phyloP scores from a whole-genome alignment of 2,888 invertebrate genomes.

The Eupithecia insigniata region DNA sequence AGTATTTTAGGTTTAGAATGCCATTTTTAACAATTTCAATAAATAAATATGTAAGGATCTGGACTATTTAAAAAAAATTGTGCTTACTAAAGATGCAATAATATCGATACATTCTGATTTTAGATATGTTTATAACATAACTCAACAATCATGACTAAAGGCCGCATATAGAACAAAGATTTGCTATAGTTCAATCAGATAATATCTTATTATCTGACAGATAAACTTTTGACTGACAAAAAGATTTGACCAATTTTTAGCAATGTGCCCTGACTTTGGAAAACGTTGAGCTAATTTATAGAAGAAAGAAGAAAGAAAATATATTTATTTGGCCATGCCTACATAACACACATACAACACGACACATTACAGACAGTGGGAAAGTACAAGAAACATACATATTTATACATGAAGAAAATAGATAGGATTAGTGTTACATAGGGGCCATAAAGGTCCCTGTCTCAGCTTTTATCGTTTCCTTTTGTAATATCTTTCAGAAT shows the following conservation, averaged over 20 bases:
- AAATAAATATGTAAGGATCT: not conserved
- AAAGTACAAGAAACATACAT: too few species aligned
- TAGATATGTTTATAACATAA: not conserved
- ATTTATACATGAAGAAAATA: too few species aligned
- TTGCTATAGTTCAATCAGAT: not conserved
- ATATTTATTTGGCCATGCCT: too few species aligned
- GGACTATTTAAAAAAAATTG: not conserved
- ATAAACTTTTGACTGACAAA: not conserved
- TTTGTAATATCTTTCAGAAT: not conserved
- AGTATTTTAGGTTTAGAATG: not conserved
- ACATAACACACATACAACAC: too few species aligned
- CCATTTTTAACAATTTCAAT: not conserved
- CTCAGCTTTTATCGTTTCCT: not conserved
- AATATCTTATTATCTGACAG: not conserved
- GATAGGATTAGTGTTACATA: too few species aligned
- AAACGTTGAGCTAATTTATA: too few species aligned
- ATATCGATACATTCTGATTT: not conserved
- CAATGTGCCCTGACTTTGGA: not conserved
- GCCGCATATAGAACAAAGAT: not conserved
- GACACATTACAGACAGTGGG: too few species aligned
- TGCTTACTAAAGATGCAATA: too few species aligned
- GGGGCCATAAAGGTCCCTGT: too few species aligned
- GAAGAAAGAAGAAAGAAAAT: too few species aligned
- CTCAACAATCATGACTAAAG: not conserved
- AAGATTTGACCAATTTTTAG: not conserved